A percentile compares a stretch with the other conserved stretches of the same genome.
Evolutionary conservation across 2,797 vertebrate species (phyloP).

Genomic region (Halcyon smyrnensis): DNA sequence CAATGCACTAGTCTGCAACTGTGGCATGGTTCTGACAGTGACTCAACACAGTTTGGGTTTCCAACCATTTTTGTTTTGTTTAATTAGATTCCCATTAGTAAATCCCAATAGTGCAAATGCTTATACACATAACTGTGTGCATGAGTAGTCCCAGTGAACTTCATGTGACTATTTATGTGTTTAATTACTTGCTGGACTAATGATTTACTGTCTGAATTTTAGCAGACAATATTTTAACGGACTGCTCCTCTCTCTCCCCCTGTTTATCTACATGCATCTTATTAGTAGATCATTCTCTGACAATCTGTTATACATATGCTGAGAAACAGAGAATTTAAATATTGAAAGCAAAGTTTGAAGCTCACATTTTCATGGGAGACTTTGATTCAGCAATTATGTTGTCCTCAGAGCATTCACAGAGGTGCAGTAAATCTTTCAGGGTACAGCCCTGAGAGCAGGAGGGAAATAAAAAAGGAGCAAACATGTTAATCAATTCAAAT

Average conservation of each 20-base stretch:
- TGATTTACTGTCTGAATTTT: conserved; percentile 15
- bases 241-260: not conserved
- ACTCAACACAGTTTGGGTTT: not conserved
- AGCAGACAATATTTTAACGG: not conserved
- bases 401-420: not conserved
- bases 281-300: conserved; percentile 31
- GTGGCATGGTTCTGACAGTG: not conserved
- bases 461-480: not conserved
- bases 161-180: conserved; percentile 32
- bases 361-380: not conserved
- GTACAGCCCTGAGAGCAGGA: not conserved
- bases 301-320: not conserved
- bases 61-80: conserved; percentile 31
- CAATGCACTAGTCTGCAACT: not conserved
- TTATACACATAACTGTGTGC: conserved; percentile 4
- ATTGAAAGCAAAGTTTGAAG: conserved; percentile 26
- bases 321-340: conserved; percentile 26
- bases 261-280: conserved; percentile 12
- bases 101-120: not conserved
- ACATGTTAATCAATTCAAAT: conserved; percentile 33
- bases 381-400: conserved; percentile 39
- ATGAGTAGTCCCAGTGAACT: not conserved
- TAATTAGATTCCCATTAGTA: conserved; percentile 20
- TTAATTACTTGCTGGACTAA: conserved; percentile 50
- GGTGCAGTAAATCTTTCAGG: conserved; percentile 29